Evolutionary conservation across 1,140 invertebrate genomes (phyloP).

Genomic region (Drosophila repletoides): DNA sequence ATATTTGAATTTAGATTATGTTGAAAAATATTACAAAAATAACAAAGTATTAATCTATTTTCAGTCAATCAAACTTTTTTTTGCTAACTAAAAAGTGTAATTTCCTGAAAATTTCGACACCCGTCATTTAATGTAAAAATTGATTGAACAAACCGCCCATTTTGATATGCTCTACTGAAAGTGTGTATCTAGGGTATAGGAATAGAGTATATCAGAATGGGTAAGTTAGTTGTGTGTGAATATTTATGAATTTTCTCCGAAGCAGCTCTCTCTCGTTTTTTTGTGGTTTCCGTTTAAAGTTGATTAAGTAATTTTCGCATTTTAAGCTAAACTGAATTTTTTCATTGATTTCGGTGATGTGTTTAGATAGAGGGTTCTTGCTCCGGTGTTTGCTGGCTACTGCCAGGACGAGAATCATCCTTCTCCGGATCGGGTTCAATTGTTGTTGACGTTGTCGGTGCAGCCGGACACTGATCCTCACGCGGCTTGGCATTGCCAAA

Average conservation of each 20-base stretch:
- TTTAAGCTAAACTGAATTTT: conserved; percentile 3
- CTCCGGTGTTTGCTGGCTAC: not conserved
- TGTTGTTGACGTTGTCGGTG: not conserved
- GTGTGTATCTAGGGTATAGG: not conserved
- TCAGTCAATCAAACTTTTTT: too few species aligned
- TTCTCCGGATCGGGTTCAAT: too few species aligned
- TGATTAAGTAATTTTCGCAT: conserved; percentile 42
- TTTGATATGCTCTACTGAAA: not conserved
- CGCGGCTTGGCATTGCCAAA: conserved; percentile 94
- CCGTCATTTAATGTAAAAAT: not conserved
- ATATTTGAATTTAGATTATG: too few species aligned
- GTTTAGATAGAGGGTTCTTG: not conserved
- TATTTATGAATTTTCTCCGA: not conserved
- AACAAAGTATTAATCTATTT: too few species aligned
- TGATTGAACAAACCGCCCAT: conserved; percentile 5
- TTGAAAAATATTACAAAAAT: too few species aligned
- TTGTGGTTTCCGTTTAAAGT: not conserved
- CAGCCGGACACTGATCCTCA: conserved; percentile 85
- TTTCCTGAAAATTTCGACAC: too few species aligned
- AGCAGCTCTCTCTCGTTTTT: not conserved
- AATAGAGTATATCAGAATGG: conserved; percentile 1
- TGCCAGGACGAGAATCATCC: conserved; percentile 1
- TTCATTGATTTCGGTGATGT: not conserved
- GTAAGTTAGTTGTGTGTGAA: not conserved
- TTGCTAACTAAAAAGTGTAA: too few species aligned